These are phyloP conservation scores for Tetropium fuscum DNA, from an alignment of 2,888 invertebrate species.

Conservation along the genomic window DNA sequence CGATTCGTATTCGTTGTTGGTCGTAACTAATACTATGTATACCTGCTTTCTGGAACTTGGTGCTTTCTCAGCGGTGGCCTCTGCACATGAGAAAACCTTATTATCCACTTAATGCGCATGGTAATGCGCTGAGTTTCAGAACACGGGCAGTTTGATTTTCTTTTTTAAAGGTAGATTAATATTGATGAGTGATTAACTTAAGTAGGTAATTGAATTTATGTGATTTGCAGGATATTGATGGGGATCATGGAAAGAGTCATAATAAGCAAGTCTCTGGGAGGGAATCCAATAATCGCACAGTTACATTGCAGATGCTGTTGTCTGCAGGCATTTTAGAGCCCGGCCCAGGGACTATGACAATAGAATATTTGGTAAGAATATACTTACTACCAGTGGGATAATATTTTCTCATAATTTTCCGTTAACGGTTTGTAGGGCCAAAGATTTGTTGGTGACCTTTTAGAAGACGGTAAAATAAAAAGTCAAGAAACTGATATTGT, in stretches of 20 bases:
- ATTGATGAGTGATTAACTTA: no score
- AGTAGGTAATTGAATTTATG: no score
- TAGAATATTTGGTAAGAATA: constrained; percentile 84
- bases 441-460: constrained; percentile 88
- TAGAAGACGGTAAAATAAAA: constrained; percentile 88
- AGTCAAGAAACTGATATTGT: constrained; percentile 89
- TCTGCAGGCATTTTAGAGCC: constrained; percentile 87
- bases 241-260: constrained; percentile 52
- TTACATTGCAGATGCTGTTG: constrained; percentile 88
- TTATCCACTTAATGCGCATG: no score
- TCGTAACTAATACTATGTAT: no score
- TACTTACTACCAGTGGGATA: neutral
- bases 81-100: no score
- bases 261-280: constrained; percentile 53
- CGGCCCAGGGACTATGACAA: constrained; percentile 86
- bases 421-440: constrained; percentile 73
- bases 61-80: no score
- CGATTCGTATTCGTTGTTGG: neutral
- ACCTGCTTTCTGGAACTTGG: no score
- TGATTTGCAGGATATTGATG: constrained; percentile 58
- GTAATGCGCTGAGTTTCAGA: no score
- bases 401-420: no score
- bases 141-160: no score
- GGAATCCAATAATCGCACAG: constrained; percentile 66
- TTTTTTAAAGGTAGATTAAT: no score